Evolutionary conservation across 2,888 invertebrate species (phyloP), one percentile per base, ranked within the genome.

Genomic region (Aleiodes alternator): DNA sequence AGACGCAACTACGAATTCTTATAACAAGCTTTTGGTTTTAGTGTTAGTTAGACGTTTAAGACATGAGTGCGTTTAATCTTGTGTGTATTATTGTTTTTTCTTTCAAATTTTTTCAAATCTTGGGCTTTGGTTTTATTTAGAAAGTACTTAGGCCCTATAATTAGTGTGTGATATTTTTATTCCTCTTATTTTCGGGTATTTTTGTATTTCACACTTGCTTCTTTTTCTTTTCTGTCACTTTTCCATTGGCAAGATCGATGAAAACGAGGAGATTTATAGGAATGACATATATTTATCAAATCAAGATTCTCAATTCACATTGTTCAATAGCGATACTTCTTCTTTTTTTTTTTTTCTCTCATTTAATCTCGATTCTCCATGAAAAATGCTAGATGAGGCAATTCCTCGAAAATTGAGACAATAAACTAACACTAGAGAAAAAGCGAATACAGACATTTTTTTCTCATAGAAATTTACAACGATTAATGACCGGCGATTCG

Each of bases 401-500:
- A 78, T 81, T 80, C 75, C 77, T 81, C 75, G 69, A 80, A 79
- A 77, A 79, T 81, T 72, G 73, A 64, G 68, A 75, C 75, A 68
- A 73, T 71, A 51, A 61, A 73, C 76, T 76, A 79, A 78, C 76
- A 79, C 76, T 81, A 79, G 79, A 81, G 79, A 83, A 81, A 81
- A 80, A 80, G 81, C 78, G 79, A 78, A 80, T 82, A 81, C 78
- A 77, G 81, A 80, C 81, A 80, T 78, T 80, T 66, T 61, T 78
- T 76, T 73, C 71, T 80, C 77, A 66, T 73, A 78, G 77, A 78
- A 81, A 73, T 82, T 80, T 82, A 82, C 83, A 76, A 82, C 82
- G 79, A 84, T 84, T 80, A 82, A 81, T 81, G 80, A 79, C 76
- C 79, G 78, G 79, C 72, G 73, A 78, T 80, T 80, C 79, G 80